Conservation (phyloP, 2,888 invertebrate species). For the Alsophila aescularia region DNA sequence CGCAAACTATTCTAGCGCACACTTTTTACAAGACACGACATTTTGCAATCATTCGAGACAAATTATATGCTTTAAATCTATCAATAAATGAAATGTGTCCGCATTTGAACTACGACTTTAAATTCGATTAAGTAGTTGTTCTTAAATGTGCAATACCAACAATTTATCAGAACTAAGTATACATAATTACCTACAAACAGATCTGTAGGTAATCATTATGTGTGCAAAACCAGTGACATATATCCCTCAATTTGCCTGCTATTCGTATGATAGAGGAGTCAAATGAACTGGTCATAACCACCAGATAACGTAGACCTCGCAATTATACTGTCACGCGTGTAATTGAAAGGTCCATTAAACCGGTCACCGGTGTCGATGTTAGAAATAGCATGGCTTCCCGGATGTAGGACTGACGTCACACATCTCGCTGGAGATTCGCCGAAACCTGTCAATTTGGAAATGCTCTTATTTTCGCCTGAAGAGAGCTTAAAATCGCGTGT, state of each 20-base stretch:
- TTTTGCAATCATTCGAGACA: neutral
- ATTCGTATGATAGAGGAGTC: slow-evolving; percentile 19
- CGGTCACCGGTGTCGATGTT: slow-evolving; percentile 48
- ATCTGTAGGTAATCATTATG: slow-evolving; percentile 3
- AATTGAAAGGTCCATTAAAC: slow-evolving; percentile 33
- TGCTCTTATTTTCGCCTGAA: slow-evolving; percentile 46
- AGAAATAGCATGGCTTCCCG: slow-evolving; percentile 79
- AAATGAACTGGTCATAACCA: neutral
- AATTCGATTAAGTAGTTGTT: slow-evolving; percentile 1
- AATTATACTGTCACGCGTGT: slow-evolving; percentile 12
- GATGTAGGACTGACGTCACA: slow-evolving; percentile 76
- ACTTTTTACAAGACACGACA: neutral
- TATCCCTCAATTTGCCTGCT: slow-evolving; percentile 12
- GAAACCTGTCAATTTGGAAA: slow-evolving; percentile 57
- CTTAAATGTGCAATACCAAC: slow-evolving; percentile 1
- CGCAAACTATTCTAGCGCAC: slow-evolving; percentile 17
- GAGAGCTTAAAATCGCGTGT: slow-evolving; percentile 50
- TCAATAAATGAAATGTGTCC: too few species aligned
- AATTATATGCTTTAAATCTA: neutral
- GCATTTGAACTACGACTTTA: too few species aligned
- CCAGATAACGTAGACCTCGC: slow-evolving; percentile 42
- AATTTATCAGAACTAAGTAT: too few species aligned
- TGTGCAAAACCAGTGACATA: slow-evolving; percentile 19
- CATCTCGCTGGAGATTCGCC: slow-evolving; percentile 69
- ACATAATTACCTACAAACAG: slow-evolving; percentile 11